Evolutionary conservation across 2,888 invertebrate species (phyloP), one percentile per base, ranked within the genome.

Genomic region (Xylota sylvarum): DNA sequence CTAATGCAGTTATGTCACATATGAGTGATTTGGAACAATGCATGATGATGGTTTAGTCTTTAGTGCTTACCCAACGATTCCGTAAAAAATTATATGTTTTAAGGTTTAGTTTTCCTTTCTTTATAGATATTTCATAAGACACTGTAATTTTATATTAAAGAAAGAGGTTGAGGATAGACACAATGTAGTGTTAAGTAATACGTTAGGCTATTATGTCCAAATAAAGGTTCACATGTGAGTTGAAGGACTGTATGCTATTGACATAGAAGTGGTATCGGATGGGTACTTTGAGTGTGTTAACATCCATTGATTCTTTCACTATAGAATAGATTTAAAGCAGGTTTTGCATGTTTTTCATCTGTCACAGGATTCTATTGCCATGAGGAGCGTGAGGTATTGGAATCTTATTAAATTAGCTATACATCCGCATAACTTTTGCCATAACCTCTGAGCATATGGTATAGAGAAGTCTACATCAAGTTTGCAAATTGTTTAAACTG

Each of bases 1-100:
- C 79, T 80, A 48, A 74, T 84, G 84, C 84, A 80, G 80, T 80
- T 85, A 76, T 80, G 84, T 80, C 84, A 84, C 84, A 84, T 64
- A 69, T 84, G 84, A 84, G 74, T 79, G 84, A 84, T 80, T 48
- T 74, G 74, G 69, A 84, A 84, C 84, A 84, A 84, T 84, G 64
- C 80, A 74, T 56, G 55, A 30, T 55, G 77, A 64, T 67, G 48
- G 30, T 27, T 60, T 35, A 62, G 67, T 62, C 74, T 46, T 64
- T 74, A 37, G 55, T 62, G 64, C 69, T 80, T 80, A 74, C 74
- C 23, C 62, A 80, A 84, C 80, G 62, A 74, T 70, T 84, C 56
- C 74, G 48, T 73, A 79, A 10, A 79, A 84, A 79, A 69, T 69
- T 74, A 74, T 74, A 73, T 23, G 64, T 40, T 79, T 84, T 35